Evolutionary conservation across 2,888 invertebrate genomes (phyloP).

Genomic region (Cheiracanthium punctorium): DNA sequence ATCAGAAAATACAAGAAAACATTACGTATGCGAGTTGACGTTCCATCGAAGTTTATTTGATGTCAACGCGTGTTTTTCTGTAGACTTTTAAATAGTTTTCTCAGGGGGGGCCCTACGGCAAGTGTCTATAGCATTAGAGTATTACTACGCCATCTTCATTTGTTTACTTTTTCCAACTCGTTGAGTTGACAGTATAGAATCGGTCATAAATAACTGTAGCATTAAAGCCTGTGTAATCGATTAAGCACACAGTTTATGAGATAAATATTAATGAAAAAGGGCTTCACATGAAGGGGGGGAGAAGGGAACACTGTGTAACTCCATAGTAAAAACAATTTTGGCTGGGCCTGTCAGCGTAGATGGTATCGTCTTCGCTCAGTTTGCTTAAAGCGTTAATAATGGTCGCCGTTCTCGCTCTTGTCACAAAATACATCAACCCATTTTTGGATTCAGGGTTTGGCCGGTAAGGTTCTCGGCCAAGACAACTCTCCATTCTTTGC

Average conservation of each 20-base stretch:
- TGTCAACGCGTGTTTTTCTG: neutral
- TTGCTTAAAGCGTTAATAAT: neutral
- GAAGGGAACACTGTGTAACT: neutral
- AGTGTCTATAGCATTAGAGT: neutral
- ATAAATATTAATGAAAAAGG: slow-evolving; percentile 7
- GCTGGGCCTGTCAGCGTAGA: neutral
- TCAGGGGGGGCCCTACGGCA: neutral
- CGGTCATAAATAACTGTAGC: neutral
- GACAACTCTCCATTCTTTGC: too few relatives aligned
- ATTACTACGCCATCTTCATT: neutral
- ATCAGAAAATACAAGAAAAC: neutral
- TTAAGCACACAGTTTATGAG: neutral
- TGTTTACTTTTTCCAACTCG: too few relatives aligned
- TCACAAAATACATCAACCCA: neutral
- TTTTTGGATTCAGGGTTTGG: neutral
- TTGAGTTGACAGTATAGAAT: neutral
- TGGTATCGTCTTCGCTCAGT: neutral
- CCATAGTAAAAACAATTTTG: neutral
- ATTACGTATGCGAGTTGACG: neutral
- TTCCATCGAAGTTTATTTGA: neutral
- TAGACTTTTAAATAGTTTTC: neutral
- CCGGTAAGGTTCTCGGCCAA: too few relatives aligned
- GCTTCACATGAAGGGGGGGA: neutral
- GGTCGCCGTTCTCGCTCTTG: neutral
- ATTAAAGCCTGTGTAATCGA: neutral